Evolutionary conservation across 2,888 invertebrate genomes (phyloP), one percentile per base, ranked within the genome.

Genomic region (Agrotis clavis): DNA sequence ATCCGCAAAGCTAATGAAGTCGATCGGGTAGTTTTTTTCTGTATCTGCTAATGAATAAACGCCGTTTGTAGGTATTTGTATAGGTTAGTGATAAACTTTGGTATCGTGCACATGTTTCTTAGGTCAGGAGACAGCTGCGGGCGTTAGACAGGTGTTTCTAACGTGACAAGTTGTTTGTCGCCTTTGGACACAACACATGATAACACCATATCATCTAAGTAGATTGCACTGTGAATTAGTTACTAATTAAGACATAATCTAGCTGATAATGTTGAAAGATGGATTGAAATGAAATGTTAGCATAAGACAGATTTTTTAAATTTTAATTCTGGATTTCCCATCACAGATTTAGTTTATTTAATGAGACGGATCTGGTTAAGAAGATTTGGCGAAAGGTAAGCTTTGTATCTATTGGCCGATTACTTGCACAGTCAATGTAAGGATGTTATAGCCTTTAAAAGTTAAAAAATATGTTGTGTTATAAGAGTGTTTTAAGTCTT

Each of bases 71-170:
- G 71, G 69, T 83, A 71, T 83, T 80, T 65, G 71, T 74, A 47
- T 81, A 60, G 74, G 76, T 82, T 84, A 80, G 77, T 84, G 86
- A 89, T 88, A 86, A 79, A 82, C 82, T 81, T 82, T 85, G 79
- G 80, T 82, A 83, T 81, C 79, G 82, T 71, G 87, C 87, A 88
- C 87, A 90, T 88, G 88, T 81, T 86, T 81, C 84, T 73, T 79
- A 87, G 89, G 89, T 92, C 91, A 90, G 86, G 72, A 76, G 84
- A 85, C 95, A 94, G 93, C 92, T 91, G 91, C 87, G 71, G 83
- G 79, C 84, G 90, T 94, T 95, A 94, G 94, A 93, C 95, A 96
- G 95, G 95, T 95, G 95, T 77, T 81, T 92, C 94, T 95, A 94
- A 93, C 88, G 86, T 87, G 81, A 83, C 85, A 81, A 82, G 77